These are phyloP conservation scores for Lucinisca nassula DNA, from an alignment of 2,888 invertebrate species.

Conservation along the genomic window DNA sequence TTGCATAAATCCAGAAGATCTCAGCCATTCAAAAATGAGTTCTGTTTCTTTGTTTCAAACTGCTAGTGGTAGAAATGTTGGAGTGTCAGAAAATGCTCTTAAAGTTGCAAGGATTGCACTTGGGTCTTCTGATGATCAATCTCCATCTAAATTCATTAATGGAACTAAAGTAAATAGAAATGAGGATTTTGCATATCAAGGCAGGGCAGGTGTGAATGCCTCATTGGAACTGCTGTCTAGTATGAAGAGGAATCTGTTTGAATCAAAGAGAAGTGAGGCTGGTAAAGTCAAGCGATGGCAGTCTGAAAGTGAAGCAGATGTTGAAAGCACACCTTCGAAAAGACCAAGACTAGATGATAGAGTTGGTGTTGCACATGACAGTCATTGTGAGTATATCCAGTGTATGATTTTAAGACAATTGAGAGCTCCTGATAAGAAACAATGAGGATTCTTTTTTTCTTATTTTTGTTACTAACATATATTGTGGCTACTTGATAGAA, in stretches of 20 bases:
- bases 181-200: neutral
- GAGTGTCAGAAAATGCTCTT: neutral
- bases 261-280: neutral
- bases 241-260: neutral
- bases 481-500: too few relatives aligned
- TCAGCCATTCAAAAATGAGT: neutral
- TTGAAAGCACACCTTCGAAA: neutral
- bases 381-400: too few relatives aligned
- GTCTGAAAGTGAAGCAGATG: neutral
- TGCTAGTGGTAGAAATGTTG: constrained; percentile 18
- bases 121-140: too few relatives aligned
- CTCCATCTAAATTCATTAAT: too few relatives aligned
- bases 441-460: too few relatives aligned
- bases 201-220: neutral
- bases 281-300: neutral
- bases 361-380: too few relatives aligned
- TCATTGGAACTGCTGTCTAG: neutral
- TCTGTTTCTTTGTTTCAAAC: constrained; percentile 18
- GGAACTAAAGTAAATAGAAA: too few relatives aligned
- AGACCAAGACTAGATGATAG: neutral
- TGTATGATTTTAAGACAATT: too few relatives aligned
- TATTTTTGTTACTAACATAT: too few relatives aligned
- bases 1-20: neutral
- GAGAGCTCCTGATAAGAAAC: too few relatives aligned
- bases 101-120: neutral